Base-by-base conservation (phyloP, 2,113 vertebrate genomes). In the Lycaon pictus region DNA sequence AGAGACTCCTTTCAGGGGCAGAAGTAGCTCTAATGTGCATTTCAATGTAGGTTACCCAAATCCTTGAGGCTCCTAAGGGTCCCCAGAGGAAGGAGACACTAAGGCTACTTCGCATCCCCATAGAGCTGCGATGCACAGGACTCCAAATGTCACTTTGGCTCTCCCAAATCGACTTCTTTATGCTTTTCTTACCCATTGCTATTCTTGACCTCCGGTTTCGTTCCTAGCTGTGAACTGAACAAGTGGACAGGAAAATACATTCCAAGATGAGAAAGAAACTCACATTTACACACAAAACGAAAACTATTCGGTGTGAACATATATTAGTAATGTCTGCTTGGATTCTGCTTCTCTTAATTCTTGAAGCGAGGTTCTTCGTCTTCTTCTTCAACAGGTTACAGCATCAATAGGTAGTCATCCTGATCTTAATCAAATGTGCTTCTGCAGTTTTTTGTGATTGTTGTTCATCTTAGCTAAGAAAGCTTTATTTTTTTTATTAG, bases 221-320 rank as follows among this genome's bases (percentile, higher is more conserved):
- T 92, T 92, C 84, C 81, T 25, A 84, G 37, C 79, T 92, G 72
- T 88, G 95, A 67, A 88, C 35, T 53, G 86, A 95, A 63, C 32
- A 90, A 81, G 32, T 86, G 51, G 76, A 77, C 51, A 89, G 48
- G 67, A 95, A 87, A 86, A 93, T 25, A 37, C 83, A 58, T 91
- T 93, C 67, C 12, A 90, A 92, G 53, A 62, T 53, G 55, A 91
- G 35, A 93, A 62, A 91, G 48, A 93, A 62, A 60, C 27, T 69
- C 76, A 72, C 80, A 84, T 95, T 89, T 95, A 56, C 72, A 93
- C 77, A 69, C 71, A 79, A 86, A 93, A 27, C 74, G 95, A 92
- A 93, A 97, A 87, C 69, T 84, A 4, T 56, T 93, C 51, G 77
- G 1, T 65, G 29, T 93, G 63, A 86, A 93, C 93, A 91, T 92